These are phyloP conservation scores for Catocala fraxini DNA, from an alignment of 2,888 invertebrate species.

Conservation along the genomic window DNA sequence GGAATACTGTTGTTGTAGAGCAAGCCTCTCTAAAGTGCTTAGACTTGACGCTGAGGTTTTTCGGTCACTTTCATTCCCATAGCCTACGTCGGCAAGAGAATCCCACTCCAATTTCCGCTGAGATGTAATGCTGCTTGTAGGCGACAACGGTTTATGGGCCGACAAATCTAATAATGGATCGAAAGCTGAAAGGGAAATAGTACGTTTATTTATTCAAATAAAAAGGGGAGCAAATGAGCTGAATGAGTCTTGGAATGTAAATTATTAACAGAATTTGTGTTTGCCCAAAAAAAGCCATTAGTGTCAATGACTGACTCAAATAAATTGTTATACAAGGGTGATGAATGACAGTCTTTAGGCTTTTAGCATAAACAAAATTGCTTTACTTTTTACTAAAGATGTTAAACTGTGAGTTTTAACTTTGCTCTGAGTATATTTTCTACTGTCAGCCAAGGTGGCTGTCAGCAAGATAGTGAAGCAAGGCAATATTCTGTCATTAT, in stretches of 20 bases:
- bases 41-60: conserved; percentile 82
- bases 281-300: conserved; percentile 8
- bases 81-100: conserved; percentile 95
- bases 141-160: conserved; percentile 86
- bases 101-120: conserved; percentile 95
- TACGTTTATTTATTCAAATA: conserved; percentile 14
- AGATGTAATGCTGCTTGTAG: conserved; percentile 92
- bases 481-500: too few species aligned
- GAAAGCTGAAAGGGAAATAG: conserved; percentile 67
- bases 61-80: conserved; percentile 88
- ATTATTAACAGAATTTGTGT: background rate
- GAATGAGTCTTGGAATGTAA: conserved; percentile 7
- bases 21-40: conserved; percentile 89
- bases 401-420: too few species aligned
- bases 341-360: too few species aligned
- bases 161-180: conserved; percentile 76
- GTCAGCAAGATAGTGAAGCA: too few species aligned
- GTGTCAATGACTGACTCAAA: background rate
- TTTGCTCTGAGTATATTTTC: too few species aligned
- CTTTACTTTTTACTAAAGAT: too few species aligned
- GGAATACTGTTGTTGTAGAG: conserved; percentile 83
- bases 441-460: too few species aligned
- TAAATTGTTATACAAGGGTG: background rate
- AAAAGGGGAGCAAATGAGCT: conserved; percentile 1
- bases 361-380: too few species aligned